Evolutionary conservation across 2,888 invertebrate genomes (phyloP).

Genomic region (Cryptus viduatorius): DNA sequence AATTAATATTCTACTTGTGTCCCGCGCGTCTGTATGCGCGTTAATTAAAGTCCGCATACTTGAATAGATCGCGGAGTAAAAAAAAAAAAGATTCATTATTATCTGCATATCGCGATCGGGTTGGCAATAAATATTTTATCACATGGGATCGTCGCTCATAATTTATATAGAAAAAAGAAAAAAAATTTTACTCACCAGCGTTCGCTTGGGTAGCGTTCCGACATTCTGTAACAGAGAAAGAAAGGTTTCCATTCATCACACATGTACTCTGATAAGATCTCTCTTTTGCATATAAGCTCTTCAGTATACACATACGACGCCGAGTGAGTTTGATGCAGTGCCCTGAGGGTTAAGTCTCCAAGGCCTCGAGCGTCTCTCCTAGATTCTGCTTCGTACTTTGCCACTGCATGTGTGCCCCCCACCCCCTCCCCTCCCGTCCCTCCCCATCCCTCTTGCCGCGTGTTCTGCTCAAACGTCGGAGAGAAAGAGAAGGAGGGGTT

Average conservation of each 20-base stretch:
- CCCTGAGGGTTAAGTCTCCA: slow-evolving; percentile 26
- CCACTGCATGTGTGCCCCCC: neutral
- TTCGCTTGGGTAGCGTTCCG: slow-evolving; percentile 39
- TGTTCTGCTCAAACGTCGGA: slow-evolving; percentile 11
- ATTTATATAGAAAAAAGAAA: neutral
- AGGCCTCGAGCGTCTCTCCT: slow-evolving; percentile 17
- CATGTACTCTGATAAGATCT: slow-evolving; percentile 22
- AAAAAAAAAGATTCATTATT: slow-evolving; percentile 36
- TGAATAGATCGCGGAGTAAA: neutral
- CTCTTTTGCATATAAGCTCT: neutral
- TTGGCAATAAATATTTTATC: slow-evolving; percentile 50
- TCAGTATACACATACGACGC: too few species aligned
- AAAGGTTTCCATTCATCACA: slow-evolving; percentile 39
- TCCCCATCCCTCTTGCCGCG: neutral
- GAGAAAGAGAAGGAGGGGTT: neutral
- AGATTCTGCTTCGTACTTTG: slow-evolving; percentile 26
- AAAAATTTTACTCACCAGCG: slow-evolving; percentile 55
- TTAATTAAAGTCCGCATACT: slow-evolving; percentile 50
- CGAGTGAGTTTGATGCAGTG: slow-evolving; percentile 1
- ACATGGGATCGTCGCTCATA: slow-evolving; percentile 46
- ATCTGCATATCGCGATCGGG: slow-evolving; percentile 41
- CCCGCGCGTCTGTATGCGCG: slow-evolving; percentile 8
- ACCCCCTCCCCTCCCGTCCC: too few species aligned
- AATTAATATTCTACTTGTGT: slow-evolving; percentile 28
- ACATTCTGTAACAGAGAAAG: slow-evolving; percentile 61